These are phyloP conservation scores for Porites cylindrica DNA, from an alignment of 92 coral and sea anemone genomes.

Conservation along the genomic window DNA sequence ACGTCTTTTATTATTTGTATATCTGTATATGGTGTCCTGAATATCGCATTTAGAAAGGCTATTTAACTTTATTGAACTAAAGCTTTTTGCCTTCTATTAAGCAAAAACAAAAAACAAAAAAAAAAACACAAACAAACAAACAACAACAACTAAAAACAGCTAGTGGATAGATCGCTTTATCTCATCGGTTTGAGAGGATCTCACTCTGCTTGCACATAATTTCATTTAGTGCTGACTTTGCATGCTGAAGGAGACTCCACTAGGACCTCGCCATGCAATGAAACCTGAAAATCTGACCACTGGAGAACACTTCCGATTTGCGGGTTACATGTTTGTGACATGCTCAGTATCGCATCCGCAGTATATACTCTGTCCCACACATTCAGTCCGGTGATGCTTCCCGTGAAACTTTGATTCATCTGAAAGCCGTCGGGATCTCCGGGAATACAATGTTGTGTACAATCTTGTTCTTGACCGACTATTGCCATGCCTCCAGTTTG, in stretches of 20 bases:
- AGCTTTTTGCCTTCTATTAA: too few relatives aligned
- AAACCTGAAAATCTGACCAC: slow-evolving; percentile 9
- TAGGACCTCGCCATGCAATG: slow-evolving; percentile 11
- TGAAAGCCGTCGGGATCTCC: background rate
- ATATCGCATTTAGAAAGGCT: too few relatives aligned
- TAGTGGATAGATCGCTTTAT: too few relatives aligned
- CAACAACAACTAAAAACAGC: too few relatives aligned
- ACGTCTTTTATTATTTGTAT: too few relatives aligned
- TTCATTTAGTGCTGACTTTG: background rate
- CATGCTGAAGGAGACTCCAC: slow-evolving; percentile 7
- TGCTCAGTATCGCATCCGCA: background rate
- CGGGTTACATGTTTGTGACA: slow-evolving; percentile 1
- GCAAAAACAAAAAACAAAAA: too few relatives aligned
- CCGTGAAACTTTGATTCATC: background rate
- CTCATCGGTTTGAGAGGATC: background rate
- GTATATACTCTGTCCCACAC: slow-evolving; percentile 1
- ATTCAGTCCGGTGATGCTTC: slow-evolving; percentile 36
- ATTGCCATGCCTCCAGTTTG: background rate
- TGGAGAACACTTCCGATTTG: slow-evolving; percentile 8
- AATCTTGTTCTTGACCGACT: slow-evolving; percentile 27
- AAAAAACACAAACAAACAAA: too few relatives aligned
- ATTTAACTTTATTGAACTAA: too few relatives aligned
- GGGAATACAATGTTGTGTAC: background rate
- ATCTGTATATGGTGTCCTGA: too few relatives aligned
- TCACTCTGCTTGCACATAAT: background rate